These are phyloP conservation scores for Drosophila arawakana DNA, from an alignment of 1,140 invertebrate genomes.

Conservation along the genomic window DNA sequence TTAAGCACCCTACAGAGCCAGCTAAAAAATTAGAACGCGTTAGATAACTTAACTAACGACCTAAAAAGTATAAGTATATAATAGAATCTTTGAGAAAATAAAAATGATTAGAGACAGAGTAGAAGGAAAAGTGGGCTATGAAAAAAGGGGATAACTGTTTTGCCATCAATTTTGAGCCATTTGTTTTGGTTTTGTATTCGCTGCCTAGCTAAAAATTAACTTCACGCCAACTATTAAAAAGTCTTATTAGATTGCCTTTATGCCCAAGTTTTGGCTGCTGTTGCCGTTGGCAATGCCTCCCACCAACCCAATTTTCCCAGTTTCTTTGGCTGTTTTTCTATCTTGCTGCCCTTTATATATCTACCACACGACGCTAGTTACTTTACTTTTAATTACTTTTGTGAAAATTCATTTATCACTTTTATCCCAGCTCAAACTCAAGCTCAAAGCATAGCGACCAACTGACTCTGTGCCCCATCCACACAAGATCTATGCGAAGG, in stretches of 20 bases:
- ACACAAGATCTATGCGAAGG: conserved; percentile 69
- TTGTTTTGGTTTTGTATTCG: conserved; percentile 61
- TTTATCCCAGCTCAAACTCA: conserved; percentile 79
- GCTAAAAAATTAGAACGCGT: not conserved
- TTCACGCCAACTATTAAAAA: conserved; percentile 75
- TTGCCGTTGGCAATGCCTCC: conserved; percentile 31
- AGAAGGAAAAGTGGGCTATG: no score
- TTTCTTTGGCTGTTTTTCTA: not conserved
- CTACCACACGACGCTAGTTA: conserved; percentile 73
- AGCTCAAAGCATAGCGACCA: conserved; percentile 44
- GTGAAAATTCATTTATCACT: conserved; percentile 83
- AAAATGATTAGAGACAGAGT: not conserved
- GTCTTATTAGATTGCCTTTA: conserved; percentile 81
- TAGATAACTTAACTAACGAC: conserved; percentile 11
- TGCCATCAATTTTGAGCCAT: conserved; percentile 63
- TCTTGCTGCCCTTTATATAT: not conserved
- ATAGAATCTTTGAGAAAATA: not conserved
- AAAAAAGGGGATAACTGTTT: conserved; percentile 20
- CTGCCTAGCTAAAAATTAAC: conserved; percentile 53
- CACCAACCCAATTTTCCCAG: not conserved
- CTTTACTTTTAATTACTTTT: conserved; percentile 84
- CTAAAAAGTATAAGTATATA: conserved; percentile 4
- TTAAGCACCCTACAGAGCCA: not conserved
- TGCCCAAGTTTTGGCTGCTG: conserved; percentile 66
- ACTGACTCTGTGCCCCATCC: conserved; percentile 25